Base-by-base conservation (phyloP, 1,140 invertebrate species). In the Dreissena polymorpha region DNA sequence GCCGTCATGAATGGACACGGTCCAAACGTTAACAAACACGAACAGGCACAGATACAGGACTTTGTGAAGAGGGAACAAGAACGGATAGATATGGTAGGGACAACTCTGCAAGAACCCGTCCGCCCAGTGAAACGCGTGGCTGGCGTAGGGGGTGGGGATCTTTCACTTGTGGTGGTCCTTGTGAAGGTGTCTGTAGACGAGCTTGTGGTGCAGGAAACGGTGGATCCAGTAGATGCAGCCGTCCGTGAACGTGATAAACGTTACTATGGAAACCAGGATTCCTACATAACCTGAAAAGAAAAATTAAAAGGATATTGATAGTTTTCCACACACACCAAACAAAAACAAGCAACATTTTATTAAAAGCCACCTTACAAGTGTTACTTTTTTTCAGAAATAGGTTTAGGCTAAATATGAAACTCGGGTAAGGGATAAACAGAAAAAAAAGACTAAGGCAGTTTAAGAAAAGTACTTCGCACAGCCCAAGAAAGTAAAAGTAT, bases 191-290 rank as follows among this genome's bases (percentile, higher is more conserved):
- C 92, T 93, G 89, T 94, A 94, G 10, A 93, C 74, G 0, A 86
- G 69, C 23, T 83, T 89, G 71, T 91, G 89, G 80, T 94, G 94
- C 10, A 94, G 90, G 25, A 89, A 91, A 49, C 94, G 91, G 83
- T 94, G 94, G 64, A 94, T 94, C 93, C 93, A 94, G 87, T 94
- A 94, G 75, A 94, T 94, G 53, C 91, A 88, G 69, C 90, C 91
- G 84, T 94, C 94, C 10, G 94, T 94, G 88, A 94, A 94, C 6
- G 93, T 77, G 18, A 94, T 91, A 84, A 94, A 94, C n/a, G 88
- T 89, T 21, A 92, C 83, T 39, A 89, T 75, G 68, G 91, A 91
- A 5, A 87, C 6, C 0, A 89, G 25, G 5, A 93, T 85, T 18
- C 86, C 86, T 68, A 86, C 75, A 84, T 85, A 90, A 65, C 90